Percentiles rank a stretch among this genome's conserved stretches.
phyloP scores from a whole-genome alignment of 2,888 invertebrate species.

The Criorhina ranunculi region DNA sequence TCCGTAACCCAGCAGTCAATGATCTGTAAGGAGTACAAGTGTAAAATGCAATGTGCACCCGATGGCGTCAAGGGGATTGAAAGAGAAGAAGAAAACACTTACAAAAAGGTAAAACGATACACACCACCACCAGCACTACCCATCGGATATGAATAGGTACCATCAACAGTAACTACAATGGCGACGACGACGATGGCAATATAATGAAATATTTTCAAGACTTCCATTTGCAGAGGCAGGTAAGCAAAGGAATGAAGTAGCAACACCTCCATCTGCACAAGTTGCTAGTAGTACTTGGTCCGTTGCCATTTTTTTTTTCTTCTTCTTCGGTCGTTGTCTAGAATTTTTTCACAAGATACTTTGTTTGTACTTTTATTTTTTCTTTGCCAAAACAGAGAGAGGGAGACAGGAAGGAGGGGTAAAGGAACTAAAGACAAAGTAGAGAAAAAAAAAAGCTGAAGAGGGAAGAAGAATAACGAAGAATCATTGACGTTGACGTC shows the following conservation, averaged over 20 bases:
- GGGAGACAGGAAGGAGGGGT: too few relatives aligned
- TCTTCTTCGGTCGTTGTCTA: constrained; percentile 27
- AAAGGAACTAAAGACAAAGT: too few relatives aligned
- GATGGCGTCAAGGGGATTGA: not conserved
- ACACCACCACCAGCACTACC: constrained; percentile 30
- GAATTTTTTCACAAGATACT: constrained; percentile 42
- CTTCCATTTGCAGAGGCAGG: constrained; percentile 59
- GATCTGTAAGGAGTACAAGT: constrained; percentile 75
- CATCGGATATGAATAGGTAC: not conserved
- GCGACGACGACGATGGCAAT: constrained; percentile 22
- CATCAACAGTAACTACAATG: constrained; percentile 32
- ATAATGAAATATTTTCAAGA: constrained; percentile 61
- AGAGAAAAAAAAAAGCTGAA: not conserved
- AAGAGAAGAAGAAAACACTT: not conserved
- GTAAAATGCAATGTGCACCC: constrained; percentile 32
- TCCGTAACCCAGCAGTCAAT: constrained; percentile 73
- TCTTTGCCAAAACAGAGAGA: not conserved
- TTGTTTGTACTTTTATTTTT: constrained; percentile 44
- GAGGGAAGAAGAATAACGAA: constrained; percentile 1
- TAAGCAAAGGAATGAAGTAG: constrained; percentile 44
- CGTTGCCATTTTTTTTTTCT: constrained; percentile 47
- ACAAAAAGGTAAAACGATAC: constrained; percentile 51
- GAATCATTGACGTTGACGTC: constrained; percentile 52
- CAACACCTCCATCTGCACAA: constrained; percentile 58
- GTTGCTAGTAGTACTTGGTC: constrained; percentile 52